A percentile compares a stretch with the other conserved stretches of the same genome.
These are phyloP conservation scores for Tenthredo amoena DNA, from an alignment of 2,888 invertebrate species.

Conservation along the genomic window DNA sequence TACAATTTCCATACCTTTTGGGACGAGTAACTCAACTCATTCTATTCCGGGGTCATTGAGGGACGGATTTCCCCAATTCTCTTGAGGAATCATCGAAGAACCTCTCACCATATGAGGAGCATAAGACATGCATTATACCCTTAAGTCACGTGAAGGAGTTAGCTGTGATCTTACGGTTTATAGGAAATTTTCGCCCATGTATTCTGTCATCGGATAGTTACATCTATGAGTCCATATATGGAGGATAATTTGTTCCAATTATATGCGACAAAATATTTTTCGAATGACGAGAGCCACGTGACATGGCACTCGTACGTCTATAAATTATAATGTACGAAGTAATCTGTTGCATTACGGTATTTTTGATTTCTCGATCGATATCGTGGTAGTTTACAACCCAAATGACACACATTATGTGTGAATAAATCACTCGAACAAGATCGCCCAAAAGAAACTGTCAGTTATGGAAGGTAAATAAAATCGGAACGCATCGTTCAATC, in stretches of 20 bases:
- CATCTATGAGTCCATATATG: background rate
- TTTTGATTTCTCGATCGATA: background rate
- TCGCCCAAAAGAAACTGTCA: too few species aligned
- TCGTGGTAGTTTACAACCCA: background rate
- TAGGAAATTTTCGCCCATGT: background rate
- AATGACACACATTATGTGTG: background rate
- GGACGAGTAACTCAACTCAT: background rate
- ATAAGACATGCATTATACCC: background rate
- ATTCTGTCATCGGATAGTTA: background rate
- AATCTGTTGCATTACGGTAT: background rate
- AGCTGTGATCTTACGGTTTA: background rate
- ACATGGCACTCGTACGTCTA: background rate
- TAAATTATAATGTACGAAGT: background rate
- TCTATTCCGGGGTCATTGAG: background rate
- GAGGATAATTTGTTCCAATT: background rate
- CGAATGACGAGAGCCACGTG: background rate
- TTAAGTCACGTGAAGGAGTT: background rate
- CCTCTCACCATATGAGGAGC: background rate
- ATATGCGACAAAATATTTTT: background rate
- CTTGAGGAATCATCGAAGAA: background rate
- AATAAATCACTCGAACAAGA: background rate
- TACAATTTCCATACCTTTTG: background rate
- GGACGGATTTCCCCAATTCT: conserved; percentile 1
- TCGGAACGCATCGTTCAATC: too few species aligned
- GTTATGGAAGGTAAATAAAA: too few species aligned